Evolutionary conservation across 2,113 vertebrate species (phyloP).

Genomic region (Oxyruncus cristatus): DNA sequence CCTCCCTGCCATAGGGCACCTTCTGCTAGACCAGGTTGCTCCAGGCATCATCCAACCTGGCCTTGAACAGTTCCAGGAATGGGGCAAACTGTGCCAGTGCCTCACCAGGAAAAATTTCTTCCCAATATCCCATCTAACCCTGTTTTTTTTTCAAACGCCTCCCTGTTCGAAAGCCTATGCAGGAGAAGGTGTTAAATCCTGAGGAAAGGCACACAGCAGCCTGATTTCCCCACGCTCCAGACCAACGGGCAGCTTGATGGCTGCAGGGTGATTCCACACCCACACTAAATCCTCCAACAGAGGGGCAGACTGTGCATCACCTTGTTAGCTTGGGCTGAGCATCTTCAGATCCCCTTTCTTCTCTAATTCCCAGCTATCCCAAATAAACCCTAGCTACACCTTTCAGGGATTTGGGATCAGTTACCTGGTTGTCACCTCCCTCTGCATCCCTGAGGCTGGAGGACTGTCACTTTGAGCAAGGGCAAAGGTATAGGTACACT

Average conservation of each 20-base stretch:
- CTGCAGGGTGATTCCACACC: neutral
- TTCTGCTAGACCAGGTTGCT: neutral
- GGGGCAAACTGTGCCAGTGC: neutral
- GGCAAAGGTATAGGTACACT: neutral
- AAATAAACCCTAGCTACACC: neutral
- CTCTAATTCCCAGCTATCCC: neutral
- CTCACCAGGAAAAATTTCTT: neutral
- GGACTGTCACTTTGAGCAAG: neutral
- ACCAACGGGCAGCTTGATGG: accelerated
- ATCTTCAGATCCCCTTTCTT: neutral
- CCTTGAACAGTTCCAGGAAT: neutral
- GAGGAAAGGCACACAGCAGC: neutral
- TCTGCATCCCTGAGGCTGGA: neutral
- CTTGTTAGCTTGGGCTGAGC: neutral
- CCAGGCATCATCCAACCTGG: neutral
- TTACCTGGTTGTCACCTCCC: neutral
- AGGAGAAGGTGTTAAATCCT: accelerated
- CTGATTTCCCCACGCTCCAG: neutral
- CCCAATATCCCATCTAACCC: too few species aligned
- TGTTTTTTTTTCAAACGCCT: neutral
- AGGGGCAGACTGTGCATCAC: neutral
- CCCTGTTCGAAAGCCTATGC: neutral
- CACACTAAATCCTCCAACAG: neutral
- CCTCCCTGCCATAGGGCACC: neutral
- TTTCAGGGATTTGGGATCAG: neutral